Conservation (phyloP, 2,113 vertebrate species). For the Aix galericulata region DNA sequence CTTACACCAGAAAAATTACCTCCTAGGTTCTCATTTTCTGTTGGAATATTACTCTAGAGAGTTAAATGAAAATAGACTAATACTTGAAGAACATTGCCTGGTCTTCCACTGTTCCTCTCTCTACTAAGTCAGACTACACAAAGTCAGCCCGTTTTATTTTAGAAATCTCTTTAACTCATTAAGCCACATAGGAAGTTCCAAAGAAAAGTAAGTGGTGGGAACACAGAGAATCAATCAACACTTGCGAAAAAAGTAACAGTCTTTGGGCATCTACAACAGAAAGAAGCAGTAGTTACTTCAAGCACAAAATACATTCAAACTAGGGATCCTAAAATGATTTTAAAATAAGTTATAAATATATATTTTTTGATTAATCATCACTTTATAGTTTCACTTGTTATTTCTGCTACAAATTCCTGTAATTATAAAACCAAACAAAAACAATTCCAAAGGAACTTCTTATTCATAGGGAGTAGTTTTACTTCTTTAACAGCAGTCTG, state of each 20-base stretch:
- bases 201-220: not conserved
- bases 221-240: not conserved
- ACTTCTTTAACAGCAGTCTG: not conserved
- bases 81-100: slow-evolving; percentile 5
- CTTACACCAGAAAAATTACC: not conserved
- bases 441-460: not conserved
- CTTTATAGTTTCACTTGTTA: not conserved
- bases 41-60: not conserved
- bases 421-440: not conserved
- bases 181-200: not conserved
- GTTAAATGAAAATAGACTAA: slow-evolving; percentile 49
- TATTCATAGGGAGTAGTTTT: not conserved
- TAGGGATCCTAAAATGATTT: not conserved
- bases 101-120: slow-evolving; percentile 47
- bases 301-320: not conserved
- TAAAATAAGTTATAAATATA: not conserved
- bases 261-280: not conserved
- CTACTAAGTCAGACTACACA: slow-evolving; percentile 14
- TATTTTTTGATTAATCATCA: not conserved
- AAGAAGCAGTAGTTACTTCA: not conserved
- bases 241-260: not conserved
- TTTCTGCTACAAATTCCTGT: not conserved
- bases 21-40: not conserved
- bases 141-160: slow-evolving; percentile 29
- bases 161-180: slow-evolving; percentile 55